A percentile compares a stretch with the other conserved stretches of the same genome.
phyloP scores from a whole-genome alignment of 30 jellyfish, hydroid and myxozoan genomes.

The Pelagia noctiluca region DNA sequence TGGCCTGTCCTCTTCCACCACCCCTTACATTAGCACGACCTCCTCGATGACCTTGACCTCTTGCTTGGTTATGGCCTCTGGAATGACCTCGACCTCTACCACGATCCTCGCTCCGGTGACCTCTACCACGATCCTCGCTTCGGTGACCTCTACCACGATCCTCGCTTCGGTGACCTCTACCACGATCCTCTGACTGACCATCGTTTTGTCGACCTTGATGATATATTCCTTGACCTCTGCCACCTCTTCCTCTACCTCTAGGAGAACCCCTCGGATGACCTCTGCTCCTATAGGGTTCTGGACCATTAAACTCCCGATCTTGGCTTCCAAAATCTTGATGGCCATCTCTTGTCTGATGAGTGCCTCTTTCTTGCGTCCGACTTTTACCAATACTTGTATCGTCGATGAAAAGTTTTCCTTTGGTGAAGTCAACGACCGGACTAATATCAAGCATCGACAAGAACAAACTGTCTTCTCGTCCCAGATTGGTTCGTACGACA shows the following conservation, averaged over 20 bases:
- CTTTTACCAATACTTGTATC: too few relatives aligned
- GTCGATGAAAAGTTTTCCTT: too few relatives aligned
- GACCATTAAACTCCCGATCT: too few relatives aligned
- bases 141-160: neutral
- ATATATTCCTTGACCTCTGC: conserved; percentile 6
- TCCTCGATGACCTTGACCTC: neutral
- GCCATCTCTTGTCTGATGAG: too few relatives aligned
- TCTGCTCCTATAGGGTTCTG: neutral
- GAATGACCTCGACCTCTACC: conserved; percentile 12
- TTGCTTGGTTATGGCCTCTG: conserved; percentile 5
- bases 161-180: neutral
- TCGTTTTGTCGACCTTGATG: neutral
- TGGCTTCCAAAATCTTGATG: too few relatives aligned
- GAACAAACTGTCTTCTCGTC: too few relatives aligned
- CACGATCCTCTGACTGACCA: neutral
- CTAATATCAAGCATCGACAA: too few relatives aligned
- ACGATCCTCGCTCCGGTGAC: conserved; percentile 8
- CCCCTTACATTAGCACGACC: conserved; percentile 19
- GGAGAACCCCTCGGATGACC: neutral
- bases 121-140: neutral
- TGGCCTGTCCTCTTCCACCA: neutral
- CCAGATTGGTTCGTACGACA: too few relatives aligned
- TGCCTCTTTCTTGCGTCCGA: neutral
- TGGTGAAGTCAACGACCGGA: too few relatives aligned
- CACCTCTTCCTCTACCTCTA: neutral